Base-by-base conservation (phyloP, 2,888 invertebrate genomes). In the Nemotelus pantherinus region DNA sequence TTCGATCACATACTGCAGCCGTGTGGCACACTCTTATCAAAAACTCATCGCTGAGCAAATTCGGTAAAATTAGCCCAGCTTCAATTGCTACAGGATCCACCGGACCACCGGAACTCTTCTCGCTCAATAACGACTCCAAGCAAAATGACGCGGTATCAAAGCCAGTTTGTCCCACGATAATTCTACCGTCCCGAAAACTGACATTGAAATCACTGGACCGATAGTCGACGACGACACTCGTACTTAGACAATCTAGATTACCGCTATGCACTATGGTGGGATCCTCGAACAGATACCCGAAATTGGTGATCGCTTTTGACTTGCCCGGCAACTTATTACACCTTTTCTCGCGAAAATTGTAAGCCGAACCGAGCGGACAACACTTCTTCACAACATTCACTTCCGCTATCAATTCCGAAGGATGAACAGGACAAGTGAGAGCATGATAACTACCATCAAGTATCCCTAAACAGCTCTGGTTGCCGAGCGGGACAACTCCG, bases 211-310 rank as follows among this genome's bases (percentile, higher is more conserved):
- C 80, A 63, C 81, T 79, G 6, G 83, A 81, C 6, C 82, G 80
- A 79, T 86, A 85, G 80, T 87, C 86, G 5, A 87, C 83, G 50
- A 85, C 77, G 2, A 84, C 86, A 79, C 81, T 81, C 67, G 82
- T 80, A 0, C 80, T 80, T 10, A 83, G 77, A 76, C 86, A 87
- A 41, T 77, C 63, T 9, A 86, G 80, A 41, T 81, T 63, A n/a
- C 82, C 81, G 74, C 83, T 83, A n/a, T 83, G 77, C 77, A 86
- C 83, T 47, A 85, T 80, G 6, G 82, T 82, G 7, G 82, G 80
- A 3, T 81, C 81, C 43, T 83, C 78, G 57, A 84, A 82, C 67
- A 86, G 44, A 5, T 64, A 39, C 2, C 53, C 65, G 47, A 76
- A 76, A 53, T 65, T 64, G 57, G 70, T 70, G 1, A 41, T 39